Evolutionary conservation across 1,140 invertebrate genomes (phyloP).

Genomic region (Drosophila kurseongensis): DNA sequence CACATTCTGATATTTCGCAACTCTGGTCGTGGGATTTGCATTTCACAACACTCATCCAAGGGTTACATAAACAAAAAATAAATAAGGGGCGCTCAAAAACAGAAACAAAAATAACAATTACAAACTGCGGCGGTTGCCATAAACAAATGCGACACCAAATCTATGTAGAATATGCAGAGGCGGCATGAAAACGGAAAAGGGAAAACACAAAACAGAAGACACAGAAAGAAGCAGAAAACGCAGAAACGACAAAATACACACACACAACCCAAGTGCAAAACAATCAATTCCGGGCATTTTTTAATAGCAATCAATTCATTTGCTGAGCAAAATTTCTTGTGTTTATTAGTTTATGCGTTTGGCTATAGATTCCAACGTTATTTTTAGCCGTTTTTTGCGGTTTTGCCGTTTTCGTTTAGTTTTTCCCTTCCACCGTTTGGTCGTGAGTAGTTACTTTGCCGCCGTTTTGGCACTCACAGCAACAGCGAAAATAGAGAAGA

Average conservation of each 20-base stretch:
- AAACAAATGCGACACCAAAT: conserved; percentile 39
- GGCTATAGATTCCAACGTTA: conserved; percentile 22
- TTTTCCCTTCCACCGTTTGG: conserved; percentile 31
- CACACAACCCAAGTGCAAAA: conserved; percentile 33
- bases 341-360: conserved; percentile 54
- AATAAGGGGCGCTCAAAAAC: conserved; percentile 6
- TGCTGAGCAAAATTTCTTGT: conserved; percentile 17
- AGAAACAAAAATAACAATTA: conserved; percentile 28
- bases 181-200: conserved; percentile 14
- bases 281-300: conserved; percentile 36
- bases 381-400: conserved; percentile 37
- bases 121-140: conserved; percentile 22
- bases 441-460: conserved; percentile 75
- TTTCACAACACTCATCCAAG: conserved; percentile 40
- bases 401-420: conserved; percentile 51
- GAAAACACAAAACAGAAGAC: conserved; percentile 34
- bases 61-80: conserved; percentile 51
- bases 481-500: conserved; percentile 63
- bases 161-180: conserved; percentile 15
- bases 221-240: conserved; percentile 23
- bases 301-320: conserved; percentile 20
- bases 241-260: conserved; percentile 6
- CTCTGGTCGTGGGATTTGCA: conserved; percentile 28
- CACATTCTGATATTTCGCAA: conserved; percentile 33
- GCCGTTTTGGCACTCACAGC: conserved; percentile 76